These are phyloP conservation scores for Grammomys dolichurus DNA, from an alignment of 2,113 vertebrate species.

Conservation along the genomic window DNA sequence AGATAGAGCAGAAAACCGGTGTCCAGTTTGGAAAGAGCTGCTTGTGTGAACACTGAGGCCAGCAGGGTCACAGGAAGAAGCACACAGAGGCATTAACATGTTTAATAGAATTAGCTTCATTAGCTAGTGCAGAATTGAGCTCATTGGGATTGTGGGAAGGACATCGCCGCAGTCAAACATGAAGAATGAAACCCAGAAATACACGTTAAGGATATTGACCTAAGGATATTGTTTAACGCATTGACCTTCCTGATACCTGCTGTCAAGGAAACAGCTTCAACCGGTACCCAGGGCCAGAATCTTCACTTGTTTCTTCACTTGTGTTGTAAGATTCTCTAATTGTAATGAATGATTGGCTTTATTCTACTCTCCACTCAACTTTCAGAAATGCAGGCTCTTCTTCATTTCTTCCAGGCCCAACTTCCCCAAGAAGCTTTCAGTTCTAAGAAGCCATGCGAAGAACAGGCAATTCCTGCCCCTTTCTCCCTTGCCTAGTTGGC, in stretches of 20 bases:
- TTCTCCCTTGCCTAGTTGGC: background rate
- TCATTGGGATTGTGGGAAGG: background rate
- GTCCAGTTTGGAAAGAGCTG: background rate
- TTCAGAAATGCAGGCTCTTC: background rate
- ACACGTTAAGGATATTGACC: background rate
- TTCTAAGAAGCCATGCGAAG: background rate
- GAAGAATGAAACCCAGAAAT: background rate
- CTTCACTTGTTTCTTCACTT: background rate
- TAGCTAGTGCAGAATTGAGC: background rate
- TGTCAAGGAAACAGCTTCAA: background rate
- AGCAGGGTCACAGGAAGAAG: background rate
- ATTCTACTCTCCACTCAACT: background rate
- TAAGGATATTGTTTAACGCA: background rate
- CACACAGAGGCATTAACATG: background rate
- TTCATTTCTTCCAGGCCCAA: background rate
- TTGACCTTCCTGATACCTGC: background rate
- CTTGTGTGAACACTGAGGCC: background rate
- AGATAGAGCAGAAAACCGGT: background rate
- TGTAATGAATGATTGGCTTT: background rate
- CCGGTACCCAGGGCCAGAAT: background rate
- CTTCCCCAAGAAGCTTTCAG: background rate
- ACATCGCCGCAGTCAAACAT: background rate
- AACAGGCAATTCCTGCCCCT: background rate
- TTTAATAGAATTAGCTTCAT: background rate
- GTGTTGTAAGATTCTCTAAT: background rate